A percentile compares a stretch with the other conserved stretches of the same genome.
These are phyloP conservation scores for Bergia sp. DNA, from an alignment of 92 coral and sea anemone species.

Conservation along the genomic window DNA sequence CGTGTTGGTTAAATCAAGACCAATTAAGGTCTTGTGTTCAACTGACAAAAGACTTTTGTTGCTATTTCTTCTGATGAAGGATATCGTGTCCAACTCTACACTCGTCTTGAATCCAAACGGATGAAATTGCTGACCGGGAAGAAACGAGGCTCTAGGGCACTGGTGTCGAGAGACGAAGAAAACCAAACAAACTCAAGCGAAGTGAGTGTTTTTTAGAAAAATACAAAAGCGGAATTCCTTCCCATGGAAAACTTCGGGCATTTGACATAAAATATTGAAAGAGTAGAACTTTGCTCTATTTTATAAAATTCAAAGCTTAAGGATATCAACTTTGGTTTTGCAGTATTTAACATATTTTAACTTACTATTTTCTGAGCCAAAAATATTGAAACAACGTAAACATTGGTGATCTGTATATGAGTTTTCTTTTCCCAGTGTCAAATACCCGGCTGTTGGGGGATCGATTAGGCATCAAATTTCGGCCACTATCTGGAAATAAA, in stretches of 20 bases:
- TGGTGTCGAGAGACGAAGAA: neutral
- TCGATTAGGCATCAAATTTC: too few relatives aligned
- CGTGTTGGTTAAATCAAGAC: neutral
- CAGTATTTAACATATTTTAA: too few relatives aligned
- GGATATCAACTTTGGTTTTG: too few relatives aligned
- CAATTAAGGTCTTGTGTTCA: neutral
- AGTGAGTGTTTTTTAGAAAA: neutral
- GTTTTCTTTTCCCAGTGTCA: too few relatives aligned
- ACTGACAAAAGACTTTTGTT: neutral
- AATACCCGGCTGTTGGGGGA: too few relatives aligned
- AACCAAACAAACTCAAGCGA: neutral
- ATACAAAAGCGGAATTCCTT: neutral
- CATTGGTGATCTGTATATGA: too few relatives aligned
- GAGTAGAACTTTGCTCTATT: too few relatives aligned
- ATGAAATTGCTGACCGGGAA: conserved; percentile 29
- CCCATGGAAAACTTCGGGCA: neutral
- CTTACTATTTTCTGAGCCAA: too few relatives aligned
- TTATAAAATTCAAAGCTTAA: too few relatives aligned
- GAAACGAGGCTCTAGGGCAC: neutral
- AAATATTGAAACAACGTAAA: too few relatives aligned
- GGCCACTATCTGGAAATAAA: too few relatives aligned
- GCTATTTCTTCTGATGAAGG: neutral
- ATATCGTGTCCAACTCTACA: conserved; percentile 26
- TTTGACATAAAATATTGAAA: neutral
- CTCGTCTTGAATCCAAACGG: conserved; percentile 37